Evolutionary conservation across 2,888 invertebrate species (phyloP).

Genomic region (Drosophila pegasa): DNA sequence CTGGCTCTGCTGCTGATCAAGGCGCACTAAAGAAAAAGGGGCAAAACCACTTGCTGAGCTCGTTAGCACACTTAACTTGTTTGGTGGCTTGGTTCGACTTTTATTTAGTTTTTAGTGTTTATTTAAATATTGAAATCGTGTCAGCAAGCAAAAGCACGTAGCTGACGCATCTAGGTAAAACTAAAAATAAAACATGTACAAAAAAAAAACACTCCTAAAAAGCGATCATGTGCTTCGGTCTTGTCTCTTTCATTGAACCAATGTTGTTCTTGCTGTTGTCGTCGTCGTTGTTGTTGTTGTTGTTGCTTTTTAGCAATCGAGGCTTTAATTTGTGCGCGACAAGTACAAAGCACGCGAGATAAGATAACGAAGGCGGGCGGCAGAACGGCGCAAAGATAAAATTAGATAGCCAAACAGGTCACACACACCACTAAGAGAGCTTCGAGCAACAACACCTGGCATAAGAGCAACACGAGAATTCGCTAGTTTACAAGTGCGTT

Average conservation of each 20-base stretch:
- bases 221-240: slow-evolving; percentile 21
- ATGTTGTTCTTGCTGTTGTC: slow-evolving; percentile 5
- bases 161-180: slow-evolving; percentile 41
- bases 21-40: slow-evolving; percentile 37
- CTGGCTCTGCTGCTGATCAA: slow-evolving; percentile 59
- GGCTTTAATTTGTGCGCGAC: slow-evolving; percentile 70
- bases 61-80: slow-evolving; percentile 27
- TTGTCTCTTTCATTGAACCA: slow-evolving; percentile 22
- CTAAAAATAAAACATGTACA: slow-evolving; percentile 16
- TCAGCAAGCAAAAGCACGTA: slow-evolving; percentile 23
- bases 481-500: slow-evolving; percentile 56
- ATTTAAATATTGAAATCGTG: slow-evolving; percentile 45
- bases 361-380: slow-evolving; percentile 52
- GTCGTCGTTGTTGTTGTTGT: slow-evolving; percentile 16
- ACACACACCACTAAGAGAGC: slow-evolving; percentile 12
- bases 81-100: slow-evolving; percentile 43
- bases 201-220: slow-evolving; percentile 12
- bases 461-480: slow-evolving; percentile 11
- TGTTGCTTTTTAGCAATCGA: slow-evolving; percentile 46
- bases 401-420: slow-evolving; percentile 49
- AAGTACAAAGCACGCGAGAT: slow-evolving; percentile 56
- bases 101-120: slow-evolving; percentile 76
- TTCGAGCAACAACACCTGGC: not conserved
- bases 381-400: slow-evolving; percentile 36
- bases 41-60: slow-evolving; percentile 21